Conservation (phyloP, 1,140 invertebrate species). For the Lethrus apterus region DNA sequence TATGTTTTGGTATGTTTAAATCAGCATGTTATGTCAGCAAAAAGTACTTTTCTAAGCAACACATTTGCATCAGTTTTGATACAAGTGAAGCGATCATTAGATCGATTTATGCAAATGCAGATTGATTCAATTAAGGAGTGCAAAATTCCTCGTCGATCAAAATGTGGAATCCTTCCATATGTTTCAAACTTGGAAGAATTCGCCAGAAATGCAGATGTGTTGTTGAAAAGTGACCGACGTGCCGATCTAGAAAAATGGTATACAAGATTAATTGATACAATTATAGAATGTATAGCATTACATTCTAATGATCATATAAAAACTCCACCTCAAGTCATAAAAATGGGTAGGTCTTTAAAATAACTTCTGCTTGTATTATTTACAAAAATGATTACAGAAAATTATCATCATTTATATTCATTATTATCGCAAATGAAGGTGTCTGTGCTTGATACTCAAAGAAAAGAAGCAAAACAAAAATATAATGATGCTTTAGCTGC, state of each 20-base stretch:
- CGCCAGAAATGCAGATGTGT: slow-evolving; percentile 75
- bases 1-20: slow-evolving; percentile 83
- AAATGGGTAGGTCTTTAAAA: slow-evolving; percentile 63
- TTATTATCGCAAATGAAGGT: slow-evolving; percentile 87
- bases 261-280: slow-evolving; percentile 70
- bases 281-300: slow-evolving; percentile 77
- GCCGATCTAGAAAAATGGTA: slow-evolving; percentile 98
- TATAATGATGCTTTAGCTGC: slow-evolving; percentile 85
- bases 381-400: slow-evolving; percentile 61
- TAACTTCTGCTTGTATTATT: neutral
- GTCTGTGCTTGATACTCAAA: slow-evolving; percentile 73
- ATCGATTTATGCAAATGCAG: slow-evolving; percentile 85
- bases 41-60: slow-evolving; percentile 86
- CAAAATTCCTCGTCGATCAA: slow-evolving; percentile 58
- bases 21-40: slow-evolving; percentile 82
- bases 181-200: slow-evolving; percentile 90
- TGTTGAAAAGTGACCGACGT: slow-evolving; percentile 82
- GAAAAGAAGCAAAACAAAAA: slow-evolving; percentile 85
- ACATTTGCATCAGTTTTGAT: slow-evolving; percentile 83
- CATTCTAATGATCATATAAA: slow-evolving; percentile 83
- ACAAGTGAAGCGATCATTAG: slow-evolving; percentile 91
- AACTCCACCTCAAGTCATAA: slow-evolving; percentile 89
- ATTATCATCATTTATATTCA: slow-evolving; percentile 91
- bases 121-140: slow-evolving; percentile 76
- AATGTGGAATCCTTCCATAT: slow-evolving; percentile 89